Evolutionary conservation across 2,113 vertebrate genomes (phyloP), one percentile per base, ranked within the genome.

Genomic region (Smithornis capensis): DNA sequence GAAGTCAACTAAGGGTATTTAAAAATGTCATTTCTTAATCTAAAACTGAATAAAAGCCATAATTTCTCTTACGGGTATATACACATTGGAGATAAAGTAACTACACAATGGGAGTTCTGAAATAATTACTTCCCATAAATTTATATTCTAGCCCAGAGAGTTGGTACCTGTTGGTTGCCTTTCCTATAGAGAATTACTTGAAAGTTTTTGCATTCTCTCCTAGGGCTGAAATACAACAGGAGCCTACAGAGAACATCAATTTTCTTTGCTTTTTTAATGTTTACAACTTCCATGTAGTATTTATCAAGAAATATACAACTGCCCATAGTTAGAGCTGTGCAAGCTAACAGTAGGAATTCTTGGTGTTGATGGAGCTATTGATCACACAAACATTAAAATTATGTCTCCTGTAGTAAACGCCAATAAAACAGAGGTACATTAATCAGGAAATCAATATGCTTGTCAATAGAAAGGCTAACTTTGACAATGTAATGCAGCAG

Each of bases 381-480:
- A 99, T 98, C 98, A 98, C 75, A 97, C 95, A 98, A 98, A 98
- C 98, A 98, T 98, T 98, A 98, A 99, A 99, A 99, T 99, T 94
- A 98, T 98, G 98, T 98, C 97, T 98, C 97, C 97, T 97, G 97
- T 90, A 95, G 98, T 97, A 98, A 98, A 98, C 18, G 96, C 93
- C 98, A 98, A 98, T 98, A 97, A 97, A 97, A 67, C 93, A 98
- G 96, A 98, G 98, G 97, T 98, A 95, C 98, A 98, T 99, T 99
- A 99, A 99, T 99, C 98, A 98, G 98, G 81, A 98, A 98, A 99
- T 99, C 98, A 94, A 98, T 99, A 71, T 13, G 24, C 53, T 90
- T 98, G 98, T 98, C 98, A 97, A 98, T 98, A 97, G 92, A 96
- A 97, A 94, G 95, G 91, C 96, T 97, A 29, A 95, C 89, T 94